Conservation (phyloP, 2,797 vertebrate genomes). For the Sarcoramphus papa region DNA sequence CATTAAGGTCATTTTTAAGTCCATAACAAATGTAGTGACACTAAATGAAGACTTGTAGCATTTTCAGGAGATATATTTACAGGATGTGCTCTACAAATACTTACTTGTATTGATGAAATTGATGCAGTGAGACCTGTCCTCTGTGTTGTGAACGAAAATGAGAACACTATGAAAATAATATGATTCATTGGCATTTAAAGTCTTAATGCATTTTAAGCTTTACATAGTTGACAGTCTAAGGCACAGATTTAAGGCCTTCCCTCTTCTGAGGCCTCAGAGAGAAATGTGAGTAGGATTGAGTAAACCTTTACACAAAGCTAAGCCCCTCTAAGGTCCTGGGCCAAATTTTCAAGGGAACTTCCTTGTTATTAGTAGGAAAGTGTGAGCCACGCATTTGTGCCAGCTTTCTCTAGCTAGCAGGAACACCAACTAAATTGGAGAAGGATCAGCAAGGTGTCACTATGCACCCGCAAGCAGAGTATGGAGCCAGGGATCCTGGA, state of each 20-base stretch:
- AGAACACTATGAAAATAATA: not conserved
- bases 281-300: not conserved
- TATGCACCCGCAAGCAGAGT: not conserved
- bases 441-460: constrained; percentile 19
- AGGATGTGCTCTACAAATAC: not conserved
- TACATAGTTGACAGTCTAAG: not conserved
- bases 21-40: not conserved
- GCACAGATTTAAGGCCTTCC: not conserved
- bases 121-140: not conserved
- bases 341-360: not conserved
- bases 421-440: not conserved
- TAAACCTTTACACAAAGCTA: not conserved
- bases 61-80: not conserved
- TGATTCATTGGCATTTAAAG: not conserved
- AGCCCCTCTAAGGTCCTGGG: not conserved
- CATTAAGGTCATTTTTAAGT: not conserved
- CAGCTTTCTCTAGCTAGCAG: not conserved
- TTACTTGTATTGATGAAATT: not conserved
- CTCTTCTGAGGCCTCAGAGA: not conserved
- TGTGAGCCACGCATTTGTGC: not conserved
- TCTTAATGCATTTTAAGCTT: not conserved
- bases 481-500: not conserved
- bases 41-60: not conserved
- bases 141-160: not conserved
- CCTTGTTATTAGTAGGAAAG: not conserved